Evolutionary conservation across 2,113 vertebrate species (phyloP), one percentile per base, ranked within the genome.

Genomic region (Tragelaphus strepsiceros): DNA sequence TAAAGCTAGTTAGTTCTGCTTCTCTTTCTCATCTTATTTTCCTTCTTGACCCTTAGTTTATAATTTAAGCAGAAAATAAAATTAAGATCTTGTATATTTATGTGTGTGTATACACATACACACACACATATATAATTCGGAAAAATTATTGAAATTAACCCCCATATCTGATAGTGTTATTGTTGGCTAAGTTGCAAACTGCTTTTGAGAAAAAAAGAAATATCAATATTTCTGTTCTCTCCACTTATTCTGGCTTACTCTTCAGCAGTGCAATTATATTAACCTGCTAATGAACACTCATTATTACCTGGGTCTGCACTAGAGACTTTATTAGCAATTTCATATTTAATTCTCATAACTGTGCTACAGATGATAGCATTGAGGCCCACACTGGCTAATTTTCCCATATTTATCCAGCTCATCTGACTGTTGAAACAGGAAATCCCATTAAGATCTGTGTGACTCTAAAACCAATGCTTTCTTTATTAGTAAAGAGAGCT

Each of bases 41-140:
- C 9, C 2, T 39, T 92, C 51, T 43, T 56, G 24, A 81, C 8
- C 2, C 32, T 91, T 10, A 16, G 4, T 77, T 96, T 58, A 56
- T 77, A 91, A 67, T 51, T 94, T 86, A 96, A 92, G 17, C 53
- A 80, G 49, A 89, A 91, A 94, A 77, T 3, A 49, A 96, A 64
- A n/a, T 9, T 35, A 92, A 54, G 49, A 77, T 77, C 6, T 32
- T 81, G 15, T 19, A 51, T 19, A 62, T 35, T 51, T 32, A 16
- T 7, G 7, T 58, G 43, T 39, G n/a, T 13, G 3, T 49, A 1
- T 51, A 9, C 17, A 9, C 1, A 19, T 1, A n/a, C 7, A 82
- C 1, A 54, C 4, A 14, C 3, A 35, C 19, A n/a, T 13, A 24
- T 14, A 22, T 2, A 58, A 28, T 85, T 91, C 17, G 84, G 39